Base-by-base conservation (phyloP, 2,797 vertebrate genomes). In the Tympanoctomys barrerae region DNA sequence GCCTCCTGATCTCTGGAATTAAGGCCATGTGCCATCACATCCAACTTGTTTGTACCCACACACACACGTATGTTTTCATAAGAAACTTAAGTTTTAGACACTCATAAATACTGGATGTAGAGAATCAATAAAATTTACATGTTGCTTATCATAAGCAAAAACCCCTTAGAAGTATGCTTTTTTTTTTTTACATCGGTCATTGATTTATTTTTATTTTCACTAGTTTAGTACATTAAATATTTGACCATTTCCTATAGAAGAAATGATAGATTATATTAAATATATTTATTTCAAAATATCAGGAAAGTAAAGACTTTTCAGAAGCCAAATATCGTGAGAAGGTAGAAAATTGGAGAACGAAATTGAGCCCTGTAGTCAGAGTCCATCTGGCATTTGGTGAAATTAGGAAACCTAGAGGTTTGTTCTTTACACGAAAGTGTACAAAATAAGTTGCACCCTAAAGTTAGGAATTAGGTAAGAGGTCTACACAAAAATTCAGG, bases 111-210 rank as follows among this genome's bases (percentile, higher is more conserved):
- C 12, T 79, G 21, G 19, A 79, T 73, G 33, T 46, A 87, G 83
- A 13, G 49, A 42, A 73, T 90, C 26, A 90, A 39, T 88, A n/a
- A 57, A 31, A 61, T 31, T 19, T 73, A 12, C 2, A 70, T 2
- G 57, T 10, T 70, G 36, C 2, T 78, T 82, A 26, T 42, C 85
- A 81, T 2, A 26, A 77, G 73, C 42, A 46, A 49, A 77, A 46
- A 46, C 46, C 2, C 24, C 82, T 82, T 62, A 57, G 26, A 88
- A 64, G 77, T 57, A 36, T 75, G 36, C 31, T 90, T 94, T 92
- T 49, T 90, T 49, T 90, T 94, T 90, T 39, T 39, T 92, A 81
- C 88, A 64, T 87, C 87, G n/a, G 79, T 91, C 10, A 22, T 31
- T 75, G 22, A 78, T 1, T 71, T 85, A 9, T 61, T 61, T 61